phyloP scores from a whole-genome alignment of 2,113 vertebrate species.

The Neolamprologus variostigma region DNA sequence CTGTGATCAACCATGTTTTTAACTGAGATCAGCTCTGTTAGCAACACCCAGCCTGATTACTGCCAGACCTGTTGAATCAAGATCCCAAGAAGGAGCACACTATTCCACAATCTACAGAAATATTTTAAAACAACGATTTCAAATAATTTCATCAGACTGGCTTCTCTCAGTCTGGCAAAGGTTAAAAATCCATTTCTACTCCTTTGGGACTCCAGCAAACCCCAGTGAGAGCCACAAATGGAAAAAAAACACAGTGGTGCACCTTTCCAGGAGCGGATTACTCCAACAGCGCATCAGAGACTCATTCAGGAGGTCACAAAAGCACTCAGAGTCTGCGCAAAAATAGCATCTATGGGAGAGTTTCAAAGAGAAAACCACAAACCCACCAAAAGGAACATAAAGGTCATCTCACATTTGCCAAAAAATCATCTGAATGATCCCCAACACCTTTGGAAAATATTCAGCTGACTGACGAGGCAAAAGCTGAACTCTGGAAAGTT shows the following conservation, averaged over 20 bases:
- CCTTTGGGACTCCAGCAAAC: not conserved
- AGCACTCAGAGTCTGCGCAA: not conserved
- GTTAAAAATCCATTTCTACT: not conserved
- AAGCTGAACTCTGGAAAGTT: not conserved
- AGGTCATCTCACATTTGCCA: not conserved
- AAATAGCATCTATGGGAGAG: not conserved
- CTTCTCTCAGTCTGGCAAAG: not conserved
- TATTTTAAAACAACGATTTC: not conserved
- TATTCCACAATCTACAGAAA: not conserved
- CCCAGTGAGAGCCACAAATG: not conserved
- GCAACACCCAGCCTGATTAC: not conserved
- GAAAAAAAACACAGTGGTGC: not conserved
- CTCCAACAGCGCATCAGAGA: not conserved
- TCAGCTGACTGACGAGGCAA: not conserved
- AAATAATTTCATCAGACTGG: not conserved
- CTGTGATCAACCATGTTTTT: not conserved
- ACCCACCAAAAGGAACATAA: not conserved
- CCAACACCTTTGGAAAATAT: not conserved
- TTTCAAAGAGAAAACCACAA: not conserved
- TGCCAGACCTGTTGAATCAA: not conserved
- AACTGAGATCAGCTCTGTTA: not conserved
- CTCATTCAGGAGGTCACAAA: not conserved
- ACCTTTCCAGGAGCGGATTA: not conserved
- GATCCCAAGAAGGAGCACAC: not conserved
- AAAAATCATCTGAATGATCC: not conserved